Evolutionary conservation across 2,797 vertebrate species (phyloP).

Genomic region (Crax fasciolata): DNA sequence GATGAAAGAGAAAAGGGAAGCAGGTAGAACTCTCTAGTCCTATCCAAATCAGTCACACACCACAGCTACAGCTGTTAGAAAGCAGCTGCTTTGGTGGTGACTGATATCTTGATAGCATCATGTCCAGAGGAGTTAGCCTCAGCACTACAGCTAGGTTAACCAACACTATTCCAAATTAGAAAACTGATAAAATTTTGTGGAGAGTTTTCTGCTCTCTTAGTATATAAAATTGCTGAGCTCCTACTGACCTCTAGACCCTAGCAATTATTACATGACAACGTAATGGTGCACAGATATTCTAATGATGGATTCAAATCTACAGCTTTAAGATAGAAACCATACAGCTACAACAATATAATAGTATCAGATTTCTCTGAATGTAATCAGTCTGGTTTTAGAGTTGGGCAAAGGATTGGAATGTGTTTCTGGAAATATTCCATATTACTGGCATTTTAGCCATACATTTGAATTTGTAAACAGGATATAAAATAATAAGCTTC

Average conservation of each 20-base stretch:
- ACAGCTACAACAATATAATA: neutral
- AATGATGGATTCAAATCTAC: neutral
- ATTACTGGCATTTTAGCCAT: constrained; percentile 20
- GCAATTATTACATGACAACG: neutral
- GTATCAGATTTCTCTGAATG: neutral
- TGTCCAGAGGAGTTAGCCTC: neutral
- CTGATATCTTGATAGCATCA: neutral
- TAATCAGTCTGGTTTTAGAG: neutral
- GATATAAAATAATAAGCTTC: constrained; percentile 31
- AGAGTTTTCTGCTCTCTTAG: neutral
- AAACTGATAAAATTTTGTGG: neutral
- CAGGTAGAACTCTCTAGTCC: neutral
- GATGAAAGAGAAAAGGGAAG: neutral
- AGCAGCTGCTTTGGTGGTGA: neutral
- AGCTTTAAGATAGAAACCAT: neutral
- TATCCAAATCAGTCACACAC: neutral
- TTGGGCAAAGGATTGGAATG: neutral
- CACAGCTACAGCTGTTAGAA: neutral
- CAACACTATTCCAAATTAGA: neutral
- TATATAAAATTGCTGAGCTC: neutral
- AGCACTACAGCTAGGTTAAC: neutral
- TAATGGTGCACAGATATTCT: neutral
- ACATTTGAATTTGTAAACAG: constrained; percentile 22
- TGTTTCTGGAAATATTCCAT: neutral
- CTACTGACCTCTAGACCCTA: neutral